phyloP scores from a whole-genome alignment of 1,140 invertebrate genomes.

The Caenorhabditis remanei region DNA sequence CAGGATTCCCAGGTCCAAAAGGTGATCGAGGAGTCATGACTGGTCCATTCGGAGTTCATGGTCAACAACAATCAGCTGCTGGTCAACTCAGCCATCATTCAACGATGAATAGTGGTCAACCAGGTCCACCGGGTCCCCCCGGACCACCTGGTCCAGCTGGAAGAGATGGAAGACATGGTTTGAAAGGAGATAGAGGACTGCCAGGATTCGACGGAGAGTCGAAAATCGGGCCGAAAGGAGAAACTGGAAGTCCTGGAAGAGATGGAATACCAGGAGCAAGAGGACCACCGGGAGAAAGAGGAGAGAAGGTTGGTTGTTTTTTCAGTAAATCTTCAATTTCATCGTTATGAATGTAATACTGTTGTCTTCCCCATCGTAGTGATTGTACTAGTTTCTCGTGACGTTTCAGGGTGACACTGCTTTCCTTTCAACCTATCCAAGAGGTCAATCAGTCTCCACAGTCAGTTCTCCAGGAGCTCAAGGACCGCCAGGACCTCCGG shows the following conservation, averaged over 20 bases:
- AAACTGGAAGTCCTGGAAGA: conserved; percentile 67
- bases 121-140: conserved; percentile 75
- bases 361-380: conserved; percentile 46
- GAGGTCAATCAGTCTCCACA: conserved; percentile 56
- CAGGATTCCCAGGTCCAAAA: conserved; percentile 71
- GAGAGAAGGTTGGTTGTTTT: conserved; percentile 68
- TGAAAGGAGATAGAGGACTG: conserved; percentile 72
- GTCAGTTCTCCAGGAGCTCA: conserved; percentile 59
- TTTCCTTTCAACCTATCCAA: conserved; percentile 62
- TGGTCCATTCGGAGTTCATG: conserved; percentile 48
- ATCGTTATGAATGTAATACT: conserved; percentile 25
- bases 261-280: conserved; percentile 64
- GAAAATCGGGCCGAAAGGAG: conserved; percentile 74
- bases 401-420: conserved; percentile 63
- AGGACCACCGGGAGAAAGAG: conserved; percentile 62
- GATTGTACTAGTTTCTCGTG: not conserved
- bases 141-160: conserved; percentile 69
- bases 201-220: conserved; percentile 77
- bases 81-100: conserved; percentile 38
- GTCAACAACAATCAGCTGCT: conserved; percentile 8
- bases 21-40: conserved; percentile 63
- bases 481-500: conserved; percentile 66
- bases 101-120: conserved; percentile 34
- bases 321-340: not conserved
- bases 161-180: conserved; percentile 65